phyloP scores from a whole-genome alignment of 1,140 invertebrate species.

The Aphidius ervi region DNA sequence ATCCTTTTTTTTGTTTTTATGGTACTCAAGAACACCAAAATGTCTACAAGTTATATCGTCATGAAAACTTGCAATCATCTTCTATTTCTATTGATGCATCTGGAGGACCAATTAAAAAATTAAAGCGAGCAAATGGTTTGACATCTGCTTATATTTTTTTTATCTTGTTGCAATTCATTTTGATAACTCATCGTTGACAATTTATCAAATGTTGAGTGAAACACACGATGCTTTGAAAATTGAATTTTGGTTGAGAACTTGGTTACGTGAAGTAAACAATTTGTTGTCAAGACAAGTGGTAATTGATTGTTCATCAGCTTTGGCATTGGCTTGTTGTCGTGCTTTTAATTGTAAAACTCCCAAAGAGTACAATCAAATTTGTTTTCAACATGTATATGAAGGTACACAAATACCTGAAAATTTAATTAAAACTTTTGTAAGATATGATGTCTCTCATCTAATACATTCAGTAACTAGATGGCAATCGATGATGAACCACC shows the following conservation, averaged over 20 bases:
- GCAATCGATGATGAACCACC: not conserved
- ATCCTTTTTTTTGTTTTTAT: conserved; percentile 19
- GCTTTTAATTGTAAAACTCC: conserved; percentile 13
- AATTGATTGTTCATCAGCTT: conserved; percentile 16
- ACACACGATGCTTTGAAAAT: conserved; percentile 12
- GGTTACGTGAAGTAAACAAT: conserved; percentile 3
- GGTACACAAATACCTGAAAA: not conserved
- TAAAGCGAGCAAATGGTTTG: not conserved
- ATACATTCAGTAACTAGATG: conserved; percentile 9
- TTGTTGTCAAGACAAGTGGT: conserved; percentile 12
- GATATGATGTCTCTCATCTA: conserved; percentile 11
- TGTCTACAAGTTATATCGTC: conserved; percentile 17
- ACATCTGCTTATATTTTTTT: conserved; percentile 17
- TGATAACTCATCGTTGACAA: conserved; percentile 22
- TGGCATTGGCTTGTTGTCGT: conserved; percentile 6
- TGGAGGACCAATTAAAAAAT: conserved; percentile 6
- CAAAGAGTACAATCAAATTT: conserved; percentile 5
- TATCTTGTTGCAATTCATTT: conserved; percentile 21
- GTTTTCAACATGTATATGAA: not conserved
- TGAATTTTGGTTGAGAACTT: conserved; percentile 10
- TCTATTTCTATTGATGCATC: conserved; percentile 11
- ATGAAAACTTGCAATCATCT: not conserved
- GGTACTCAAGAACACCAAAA: conserved; percentile 3
- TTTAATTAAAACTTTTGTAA: not conserved
- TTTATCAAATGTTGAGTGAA: conserved; percentile 24